Base-by-base conservation (phyloP, 2,888 invertebrate genomes). In the Hemicrepidius hirtus region DNA sequence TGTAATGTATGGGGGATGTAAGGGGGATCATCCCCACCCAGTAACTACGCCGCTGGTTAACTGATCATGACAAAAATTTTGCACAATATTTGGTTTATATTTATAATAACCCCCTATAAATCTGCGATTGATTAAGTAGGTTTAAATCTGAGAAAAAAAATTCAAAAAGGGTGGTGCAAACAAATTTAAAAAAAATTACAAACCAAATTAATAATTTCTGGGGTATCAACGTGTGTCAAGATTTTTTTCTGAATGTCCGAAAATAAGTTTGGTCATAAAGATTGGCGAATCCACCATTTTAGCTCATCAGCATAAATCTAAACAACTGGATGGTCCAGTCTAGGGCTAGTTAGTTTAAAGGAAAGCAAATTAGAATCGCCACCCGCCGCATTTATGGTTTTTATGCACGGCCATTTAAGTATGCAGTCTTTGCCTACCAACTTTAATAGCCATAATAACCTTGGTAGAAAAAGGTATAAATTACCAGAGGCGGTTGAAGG, bases 371-470 rank as follows among this genome's bases (percentile, higher is more conserved):
- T 60, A 44, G 24, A 60, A 60, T 41, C 60, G 41, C 60, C 60
- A 20, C 60, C 60, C 2, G 41, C 60, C 60, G 41, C 44, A 60
- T 60, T 10, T 28, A 18, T 13, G 60, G 44, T 60, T 60, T 60
- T 65, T 55, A 65, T 65, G 65, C 65, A 55, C 37, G 65, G 40
- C 65, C 55, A 41, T 65, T 64, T 64, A 50, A 64, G 50, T 50
- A 50, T 28, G 24, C 50, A 65, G 65, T 28, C 44, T 44, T 18
- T 60, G 28, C 60, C 60, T 41, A 41, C 60, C 60, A 44, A 60
- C 60, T 60, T 60, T 60, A 60, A 60, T 60, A 44, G 41, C 40
- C 28, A 44, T 60, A 44, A 44, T 60, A 21, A 44, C 60, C 60
- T 60, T 60, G 60, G 41, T 60, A 41, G 24, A 13, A 60, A n/a